Conservation (phyloP, 2,888 invertebrate species). For the Coenonympha arcania region DNA sequence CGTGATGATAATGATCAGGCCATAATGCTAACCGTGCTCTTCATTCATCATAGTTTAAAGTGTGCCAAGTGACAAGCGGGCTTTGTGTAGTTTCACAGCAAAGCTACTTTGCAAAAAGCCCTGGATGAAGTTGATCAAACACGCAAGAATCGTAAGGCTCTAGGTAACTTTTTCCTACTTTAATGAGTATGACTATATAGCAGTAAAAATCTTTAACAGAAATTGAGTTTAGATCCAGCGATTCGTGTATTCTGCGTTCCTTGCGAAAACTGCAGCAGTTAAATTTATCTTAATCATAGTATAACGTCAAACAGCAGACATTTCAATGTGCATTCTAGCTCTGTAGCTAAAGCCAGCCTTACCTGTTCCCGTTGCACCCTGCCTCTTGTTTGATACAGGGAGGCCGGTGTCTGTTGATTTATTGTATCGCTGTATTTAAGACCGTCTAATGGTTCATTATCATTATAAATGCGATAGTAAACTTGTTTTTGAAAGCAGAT, state of each 20-base stretch:
- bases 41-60: neutral
- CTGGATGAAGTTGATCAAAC: neutral
- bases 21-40: too few relatives aligned
- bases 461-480: neutral
- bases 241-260: too few relatives aligned
- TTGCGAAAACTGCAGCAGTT: too few relatives aligned
- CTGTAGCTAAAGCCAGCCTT: conserved; percentile 8
- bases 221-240: too few relatives aligned
- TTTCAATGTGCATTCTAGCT: neutral
- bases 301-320: too few relatives aligned
- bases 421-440: conserved; percentile 7
- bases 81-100: neutral
- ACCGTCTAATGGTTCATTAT: neutral
- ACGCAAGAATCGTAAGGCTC: too few relatives aligned
- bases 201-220: too few relatives aligned
- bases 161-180: too few relatives aligned
- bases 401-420: conserved; percentile 10
- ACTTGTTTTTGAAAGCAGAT: neutral
- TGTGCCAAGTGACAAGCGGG: neutral
- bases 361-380: conserved; percentile 13
- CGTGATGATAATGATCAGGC: too few relatives aligned
- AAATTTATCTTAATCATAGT: too few relatives aligned
- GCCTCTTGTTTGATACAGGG: conserved; percentile 11
- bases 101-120: neutral
- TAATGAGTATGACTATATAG: too few relatives aligned